Evolutionary conservation across 2,888 invertebrate genomes (phyloP), one percentile per base, ranked within the genome.

Genomic region (Thymelicus acteon): DNA sequence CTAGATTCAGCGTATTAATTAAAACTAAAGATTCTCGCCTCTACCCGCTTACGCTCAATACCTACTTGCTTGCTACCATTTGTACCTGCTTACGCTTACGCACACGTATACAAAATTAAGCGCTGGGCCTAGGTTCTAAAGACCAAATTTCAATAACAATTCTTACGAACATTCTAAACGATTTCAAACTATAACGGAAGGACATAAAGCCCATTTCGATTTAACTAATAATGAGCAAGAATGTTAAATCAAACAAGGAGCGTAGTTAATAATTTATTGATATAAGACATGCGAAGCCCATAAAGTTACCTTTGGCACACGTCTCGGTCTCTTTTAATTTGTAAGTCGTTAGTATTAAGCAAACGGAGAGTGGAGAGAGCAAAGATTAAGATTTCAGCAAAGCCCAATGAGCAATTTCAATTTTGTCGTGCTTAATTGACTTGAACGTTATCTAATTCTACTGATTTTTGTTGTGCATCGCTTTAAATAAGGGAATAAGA

Each of bases 221-320:
- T 82, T 83, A 83, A 81, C 81, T 83, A 83, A 85, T 79, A 79
- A 77, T 78, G 80, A 81, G 85, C 85, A 86, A 87, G 86, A 88
- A 91, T 89, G 88, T 88, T 83, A 85, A 91, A 91, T 91, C 90
- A 92, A 92, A 91, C 88, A 92, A 89, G 91, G 87, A 90, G 89
- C 88, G 91, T 90, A 87, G 90, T 90, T 90, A 92, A 93, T 93
- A 93, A 93, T 93, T 93, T 93, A 93, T 93, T 92, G 92, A 92
- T 92, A 91, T 92, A 92, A 92, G 89, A 93, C 93, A 93, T 93
- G 93, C 93, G 83, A 93, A 91, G 91, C 89, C 93, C 93, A 92
- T 93, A 93, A 93, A 93, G 92, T 90, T 90, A 87, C 87, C 88
- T 90, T 92, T 91, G 92, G 91, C 92, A 91, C 89, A 89, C 88